Evolutionary conservation across 2,113 vertebrate species (phyloP), one percentile per base, ranked within the genome.

Genomic region (Phyllostomus hastatus): DNA sequence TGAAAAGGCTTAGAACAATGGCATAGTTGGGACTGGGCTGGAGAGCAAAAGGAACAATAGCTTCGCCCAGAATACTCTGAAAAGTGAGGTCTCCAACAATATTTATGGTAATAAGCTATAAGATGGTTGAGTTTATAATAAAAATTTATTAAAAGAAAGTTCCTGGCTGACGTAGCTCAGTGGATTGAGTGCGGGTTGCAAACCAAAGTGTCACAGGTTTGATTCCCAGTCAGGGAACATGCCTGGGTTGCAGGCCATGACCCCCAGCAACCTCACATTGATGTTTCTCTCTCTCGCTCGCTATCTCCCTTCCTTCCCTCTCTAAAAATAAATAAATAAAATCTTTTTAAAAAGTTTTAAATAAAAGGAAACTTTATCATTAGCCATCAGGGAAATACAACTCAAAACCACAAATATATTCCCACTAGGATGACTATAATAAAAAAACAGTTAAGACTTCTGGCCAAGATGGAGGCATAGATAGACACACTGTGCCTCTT

Each of bases 321-420:
- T 41, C 38, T 41, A 41, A 41, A 41, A 41, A 41, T 41, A 41
- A 41, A 41, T 41, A 41, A 41, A 41, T 41, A 41, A 41, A 41
- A 41, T 41, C 38, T 41, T 41, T 41, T 41, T 41, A 3, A 41
- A 41, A 41, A 41, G 38, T 41, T 41, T 41, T 41, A 41, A 41
- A 41, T 41, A 41, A 41, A 41, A 41, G 38, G 38, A 41, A 41
- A 41, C 38, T 41, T 41, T 41, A 78, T 79, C 24, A 79, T 84
- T 88, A 88, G 48, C 43, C n/a, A 83, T 92, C 54, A 95, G 57
- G 33, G 22, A 97, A 93, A 92, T 83, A 19, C 24, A 96, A 91
- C 66, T 86, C 41, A 72, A 95, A 81, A 78, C 2, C 43, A 80
- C 46, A 88, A 41, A 52, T 50, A 73, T 10, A 88, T 76, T 84